phyloP scores from a whole-genome alignment of 2,113 vertebrate genomes.

The Rhodinocichla rosea region DNA sequence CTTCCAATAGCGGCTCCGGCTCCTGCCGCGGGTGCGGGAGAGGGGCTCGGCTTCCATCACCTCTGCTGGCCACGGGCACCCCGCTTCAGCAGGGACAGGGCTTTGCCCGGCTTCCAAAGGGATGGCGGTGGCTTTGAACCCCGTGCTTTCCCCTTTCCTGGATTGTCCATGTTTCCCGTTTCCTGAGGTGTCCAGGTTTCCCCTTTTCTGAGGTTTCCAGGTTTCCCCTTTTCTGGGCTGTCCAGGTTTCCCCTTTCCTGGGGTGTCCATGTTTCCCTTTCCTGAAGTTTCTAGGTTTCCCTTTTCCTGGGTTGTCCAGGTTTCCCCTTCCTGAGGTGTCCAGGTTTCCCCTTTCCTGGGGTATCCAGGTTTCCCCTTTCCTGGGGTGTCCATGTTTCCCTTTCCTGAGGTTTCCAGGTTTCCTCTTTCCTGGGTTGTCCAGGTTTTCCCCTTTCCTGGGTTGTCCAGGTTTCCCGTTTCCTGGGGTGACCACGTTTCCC shows the following conservation, averaged over 20 bases:
- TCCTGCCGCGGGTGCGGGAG: neutral
- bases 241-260: neutral
- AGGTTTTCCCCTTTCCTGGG: neutral
- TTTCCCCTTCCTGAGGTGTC: neutral
- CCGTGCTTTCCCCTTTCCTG: neutral
- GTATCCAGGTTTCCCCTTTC: neutral
- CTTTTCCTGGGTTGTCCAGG: neutral
- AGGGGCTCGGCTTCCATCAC: neutral
- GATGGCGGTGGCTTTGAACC: rapidly evolving
- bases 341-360: neutral
- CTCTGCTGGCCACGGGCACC: neutral
- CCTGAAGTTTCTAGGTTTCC: neutral
- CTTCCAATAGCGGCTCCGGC: neutral
- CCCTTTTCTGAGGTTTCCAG: neutral
- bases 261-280: rapidly evolving
- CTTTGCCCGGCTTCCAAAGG: neutral
- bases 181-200: neutral
- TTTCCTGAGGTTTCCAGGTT: neutral
- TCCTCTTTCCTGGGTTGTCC: neutral
- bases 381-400: neutral
- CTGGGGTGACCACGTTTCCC: neutral
- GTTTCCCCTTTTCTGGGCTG: rapidly evolving
- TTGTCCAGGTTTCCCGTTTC: neutral
- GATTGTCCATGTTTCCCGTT: neutral
- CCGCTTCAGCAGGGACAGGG: neutral